These are phyloP conservation scores for Zaprionus lineosus DNA, from an alignment of 2,888 invertebrate species.

Conservation along the genomic window DNA sequence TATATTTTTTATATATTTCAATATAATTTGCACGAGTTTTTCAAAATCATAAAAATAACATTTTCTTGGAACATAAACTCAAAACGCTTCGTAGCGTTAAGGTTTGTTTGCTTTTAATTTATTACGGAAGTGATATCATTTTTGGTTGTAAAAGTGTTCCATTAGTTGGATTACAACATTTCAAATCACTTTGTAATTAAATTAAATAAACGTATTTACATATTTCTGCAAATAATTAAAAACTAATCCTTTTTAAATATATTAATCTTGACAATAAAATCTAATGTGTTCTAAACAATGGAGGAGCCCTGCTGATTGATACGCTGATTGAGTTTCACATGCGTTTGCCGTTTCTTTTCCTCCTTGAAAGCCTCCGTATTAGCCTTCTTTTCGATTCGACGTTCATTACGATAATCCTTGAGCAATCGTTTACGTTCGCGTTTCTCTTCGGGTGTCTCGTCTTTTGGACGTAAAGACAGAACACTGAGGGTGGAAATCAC, in stretches of 20 bases:
- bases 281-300: constrained; percentile 81
- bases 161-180: too few species aligned
- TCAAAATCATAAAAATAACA: too few species aligned
- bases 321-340: constrained; percentile 89
- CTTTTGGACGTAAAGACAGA: constrained; percentile 88
- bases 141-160: too few species aligned
- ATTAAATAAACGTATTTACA: too few species aligned
- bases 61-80: too few species aligned
- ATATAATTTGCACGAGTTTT: too few species aligned
- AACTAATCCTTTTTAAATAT: constrained; percentile 17
- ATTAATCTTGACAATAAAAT: constrained; percentile 22
- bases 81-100: too few species aligned
- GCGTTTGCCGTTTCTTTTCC: constrained; percentile 91
- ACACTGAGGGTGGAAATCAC: constrained; percentile 88
- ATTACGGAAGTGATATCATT: too few species aligned
- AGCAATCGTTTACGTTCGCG: constrained; percentile 90
- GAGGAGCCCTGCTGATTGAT: constrained; percentile 89
- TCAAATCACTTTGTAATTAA: too few species aligned
- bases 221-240: constrained; percentile 13
- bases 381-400: constrained; percentile 91
- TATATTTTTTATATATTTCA: too few species aligned
- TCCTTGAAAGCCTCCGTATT: constrained; percentile 92
- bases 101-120: too few species aligned
- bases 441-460: constrained; percentile 90
- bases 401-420: constrained; percentile 90